phyloP scores from a whole-genome alignment of 1,140 invertebrate genomes.

The Scaptodrosophila lebanonensis region DNA sequence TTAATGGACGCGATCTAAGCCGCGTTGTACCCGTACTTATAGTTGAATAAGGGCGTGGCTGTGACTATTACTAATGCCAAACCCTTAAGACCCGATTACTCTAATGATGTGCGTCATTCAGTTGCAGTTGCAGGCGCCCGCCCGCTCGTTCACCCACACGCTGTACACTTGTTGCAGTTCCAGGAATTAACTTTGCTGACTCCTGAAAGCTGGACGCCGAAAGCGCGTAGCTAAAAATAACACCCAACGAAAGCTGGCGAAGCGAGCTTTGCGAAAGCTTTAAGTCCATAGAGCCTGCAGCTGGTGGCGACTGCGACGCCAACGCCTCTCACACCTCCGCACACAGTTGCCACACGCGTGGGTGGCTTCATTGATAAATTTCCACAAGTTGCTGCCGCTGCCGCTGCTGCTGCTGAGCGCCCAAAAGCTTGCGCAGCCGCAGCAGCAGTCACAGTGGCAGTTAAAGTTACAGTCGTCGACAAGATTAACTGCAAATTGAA shows the following conservation, averaged over 20 bases:
- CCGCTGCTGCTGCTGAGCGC: constrained; percentile 14
- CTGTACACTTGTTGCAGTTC: constrained; percentile 3
- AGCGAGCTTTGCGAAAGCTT: constrained; percentile 24
- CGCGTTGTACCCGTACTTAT: too few relatives aligned
- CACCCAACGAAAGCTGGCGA: constrained; percentile 28
- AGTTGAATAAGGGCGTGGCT: too few relatives aligned
- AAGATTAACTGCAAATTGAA: constrained; percentile 64
- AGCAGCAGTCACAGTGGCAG: constrained; percentile 17
- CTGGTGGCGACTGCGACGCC: background rate
- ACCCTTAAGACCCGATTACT: background rate
- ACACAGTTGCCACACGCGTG: constrained; percentile 35
- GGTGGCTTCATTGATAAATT: constrained; percentile 76
- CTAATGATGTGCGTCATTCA: too few relatives aligned
- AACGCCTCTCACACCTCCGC: constrained; percentile 2
- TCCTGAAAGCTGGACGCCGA: constrained; percentile 36
- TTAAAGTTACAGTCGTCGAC: constrained; percentile 20
- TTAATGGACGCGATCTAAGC: too few relatives aligned
- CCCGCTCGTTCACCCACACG: too few relatives aligned
- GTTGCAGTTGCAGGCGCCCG: too few relatives aligned
- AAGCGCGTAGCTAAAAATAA: constrained; percentile 54
- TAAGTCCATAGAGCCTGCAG: constrained; percentile 28
- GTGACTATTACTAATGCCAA: background rate
- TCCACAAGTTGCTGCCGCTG: constrained; percentile 1
- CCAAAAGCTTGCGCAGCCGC: constrained; percentile 1
- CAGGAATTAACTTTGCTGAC: constrained; percentile 8